Percentiles rank a stretch among this genome's conserved stretches.
Evolutionary conservation across 2,888 invertebrate genomes (phyloP).

Genomic region (Dinocampus coccinellae): DNA sequence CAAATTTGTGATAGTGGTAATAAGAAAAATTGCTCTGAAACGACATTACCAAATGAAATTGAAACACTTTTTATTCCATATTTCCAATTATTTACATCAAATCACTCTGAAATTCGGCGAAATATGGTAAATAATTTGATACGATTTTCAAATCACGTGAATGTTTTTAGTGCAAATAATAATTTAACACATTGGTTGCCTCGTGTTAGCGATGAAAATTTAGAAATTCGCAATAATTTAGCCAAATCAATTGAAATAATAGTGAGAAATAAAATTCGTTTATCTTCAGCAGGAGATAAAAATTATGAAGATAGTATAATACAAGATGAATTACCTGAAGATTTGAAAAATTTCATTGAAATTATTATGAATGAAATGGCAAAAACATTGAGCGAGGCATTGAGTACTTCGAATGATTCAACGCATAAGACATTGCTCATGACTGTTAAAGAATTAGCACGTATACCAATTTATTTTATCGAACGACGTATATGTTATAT

Average conservation of each 20-base stretch:
- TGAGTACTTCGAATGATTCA: constrained; percentile 71
- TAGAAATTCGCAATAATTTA: constrained; percentile 63
- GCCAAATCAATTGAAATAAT: constrained; percentile 59
- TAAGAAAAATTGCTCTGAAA: constrained; percentile 28
- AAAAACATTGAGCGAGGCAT: constrained; percentile 52
- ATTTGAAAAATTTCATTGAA: constrained; percentile 68
- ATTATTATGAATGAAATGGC: constrained; percentile 67
- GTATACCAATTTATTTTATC: constrained; percentile 55
- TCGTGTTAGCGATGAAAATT: constrained; percentile 62
- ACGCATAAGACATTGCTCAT: constrained; percentile 73
- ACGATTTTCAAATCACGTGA: constrained; percentile 68
- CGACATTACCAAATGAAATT: constrained; percentile 44
- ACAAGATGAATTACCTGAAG: constrained; percentile 49
- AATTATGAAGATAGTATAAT: constrained; percentile 45
- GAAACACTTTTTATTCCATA: constrained; percentile 57
- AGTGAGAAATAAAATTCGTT: constrained; percentile 56
- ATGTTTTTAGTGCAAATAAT: constrained; percentile 64
- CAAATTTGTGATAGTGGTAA: constrained; percentile 36
- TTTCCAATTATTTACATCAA: constrained; percentile 54
- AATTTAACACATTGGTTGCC: constrained; percentile 67
- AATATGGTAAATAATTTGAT: constrained; percentile 65
- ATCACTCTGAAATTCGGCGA: constrained; percentile 58
- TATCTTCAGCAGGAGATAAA: constrained; percentile 51
- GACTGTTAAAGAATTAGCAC: constrained; percentile 72
- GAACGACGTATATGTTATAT: constrained; percentile 72